Percentiles rank a stretch among this genome's conserved stretches.
These are phyloP conservation scores for Podargus strigoides DNA, from an alignment of 2,797 vertebrate species.

Conservation along the genomic window DNA sequence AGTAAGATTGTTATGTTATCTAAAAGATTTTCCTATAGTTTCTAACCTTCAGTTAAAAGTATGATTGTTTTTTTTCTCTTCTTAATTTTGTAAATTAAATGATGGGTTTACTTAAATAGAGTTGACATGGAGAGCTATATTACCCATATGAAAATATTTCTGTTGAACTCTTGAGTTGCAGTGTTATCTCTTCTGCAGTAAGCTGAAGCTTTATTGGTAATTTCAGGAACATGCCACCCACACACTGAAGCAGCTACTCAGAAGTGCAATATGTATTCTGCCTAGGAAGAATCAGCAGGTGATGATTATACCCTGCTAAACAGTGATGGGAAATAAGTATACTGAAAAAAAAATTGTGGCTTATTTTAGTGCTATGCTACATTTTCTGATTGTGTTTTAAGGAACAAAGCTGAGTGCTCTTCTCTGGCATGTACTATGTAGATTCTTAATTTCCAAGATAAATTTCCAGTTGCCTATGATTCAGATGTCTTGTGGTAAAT, in stretches of 20 bases:
- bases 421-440: neutral
- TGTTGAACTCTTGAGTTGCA: neutral
- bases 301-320: slow-evolving; percentile 54
- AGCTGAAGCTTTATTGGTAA: slow-evolving; percentile 29
- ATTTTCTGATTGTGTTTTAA: slow-evolving; percentile 5
- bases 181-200: slow-evolving; percentile 5
- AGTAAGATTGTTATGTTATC: neutral
- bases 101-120: neutral
- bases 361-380: slow-evolving; percentile 11
- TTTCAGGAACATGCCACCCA: slow-evolving; percentile 32
- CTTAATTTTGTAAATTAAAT: neutral
- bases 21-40: neutral
- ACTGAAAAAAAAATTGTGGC: neutral
- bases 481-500: neutral
- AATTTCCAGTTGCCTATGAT: neutral
- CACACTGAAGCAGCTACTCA: slow-evolving; percentile 23
- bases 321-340: slow-evolving; percentile 32
- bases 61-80: neutral
- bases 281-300: slow-evolving; percentile 48
- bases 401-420: neutral
- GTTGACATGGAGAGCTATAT: neutral
- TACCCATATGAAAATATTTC: neutral
- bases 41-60: neutral
- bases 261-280: slow-evolving; percentile 43
- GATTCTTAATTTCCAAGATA: neutral